These are phyloP conservation scores for Gobio occitaniae DNA, from an alignment of 2,797 vertebrate species.

Conservation along the genomic window DNA sequence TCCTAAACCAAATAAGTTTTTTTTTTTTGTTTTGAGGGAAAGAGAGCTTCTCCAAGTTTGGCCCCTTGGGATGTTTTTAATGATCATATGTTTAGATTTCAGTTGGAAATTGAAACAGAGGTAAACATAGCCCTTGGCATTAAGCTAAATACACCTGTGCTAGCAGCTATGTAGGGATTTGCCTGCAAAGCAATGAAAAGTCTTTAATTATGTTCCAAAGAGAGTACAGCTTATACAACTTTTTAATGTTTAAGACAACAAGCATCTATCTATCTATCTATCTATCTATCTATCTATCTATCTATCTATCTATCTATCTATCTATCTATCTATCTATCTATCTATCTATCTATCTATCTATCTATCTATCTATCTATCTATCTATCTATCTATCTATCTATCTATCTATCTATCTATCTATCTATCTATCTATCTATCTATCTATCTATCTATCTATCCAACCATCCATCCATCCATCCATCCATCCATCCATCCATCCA, in stretches of 20 bases:
- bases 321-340: neutral
- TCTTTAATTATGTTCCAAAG: slow-evolving; percentile 16
- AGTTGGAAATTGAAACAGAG: slow-evolving; percentile 23
- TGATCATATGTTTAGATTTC: slow-evolving; percentile 45
- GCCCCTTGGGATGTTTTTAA: slow-evolving; percentile 59
- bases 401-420: too few species aligned
- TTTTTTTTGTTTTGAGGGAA: neutral
- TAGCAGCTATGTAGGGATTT: neutral
- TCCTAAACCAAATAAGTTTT: slow-evolving; percentile 3
- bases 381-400: too few species aligned
- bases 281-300: accelerated
- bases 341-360: accelerated
- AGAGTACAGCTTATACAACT: neutral
- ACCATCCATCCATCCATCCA: too few species aligned
- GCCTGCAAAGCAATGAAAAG: neutral
- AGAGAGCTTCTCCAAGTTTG: slow-evolving; percentile 43
- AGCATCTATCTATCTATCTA: neutral
- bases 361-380: neutral
- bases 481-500: too few species aligned
- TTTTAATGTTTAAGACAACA: neutral
- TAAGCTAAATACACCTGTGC: slow-evolving; percentile 32
- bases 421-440: too few species aligned
- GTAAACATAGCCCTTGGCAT: slow-evolving; percentile 7
- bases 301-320: neutral
- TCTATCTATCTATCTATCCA: too few species aligned